Conservation (phyloP, 1,140 invertebrate genomes). For the Pomacea maculata region DNA sequence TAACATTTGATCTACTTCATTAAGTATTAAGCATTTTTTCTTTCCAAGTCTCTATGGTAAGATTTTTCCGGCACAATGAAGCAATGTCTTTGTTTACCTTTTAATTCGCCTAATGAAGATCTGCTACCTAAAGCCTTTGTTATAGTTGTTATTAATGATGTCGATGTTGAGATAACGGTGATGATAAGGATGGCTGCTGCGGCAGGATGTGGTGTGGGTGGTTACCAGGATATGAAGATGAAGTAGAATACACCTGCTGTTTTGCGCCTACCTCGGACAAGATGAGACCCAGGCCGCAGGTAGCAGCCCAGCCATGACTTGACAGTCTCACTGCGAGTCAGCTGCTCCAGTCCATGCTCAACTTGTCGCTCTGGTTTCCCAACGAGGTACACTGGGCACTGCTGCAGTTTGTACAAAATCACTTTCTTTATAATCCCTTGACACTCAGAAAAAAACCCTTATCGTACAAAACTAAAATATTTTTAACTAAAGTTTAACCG, state of each 20-base stretch:
- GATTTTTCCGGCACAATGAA: too few species aligned
- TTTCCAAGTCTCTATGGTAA: too few species aligned
- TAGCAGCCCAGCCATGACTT: conserved; percentile 40
- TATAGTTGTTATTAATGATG: background rate
- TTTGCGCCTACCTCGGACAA: conserved; percentile 42
- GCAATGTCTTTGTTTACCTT: background rate
- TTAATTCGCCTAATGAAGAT: background rate
- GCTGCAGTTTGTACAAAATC: conserved; percentile 22
- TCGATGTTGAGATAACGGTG: background rate
- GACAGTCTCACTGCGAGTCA: conserved; percentile 38
- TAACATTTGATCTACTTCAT: background rate
- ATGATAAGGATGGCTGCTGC: background rate
- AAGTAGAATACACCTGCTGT: background rate
- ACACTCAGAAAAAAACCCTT: too few species aligned
- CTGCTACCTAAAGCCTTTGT: background rate
- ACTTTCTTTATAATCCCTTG: too few species aligned
- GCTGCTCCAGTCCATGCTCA: conserved; percentile 41
- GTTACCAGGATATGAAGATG: background rate
- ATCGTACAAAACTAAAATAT: too few species aligned
- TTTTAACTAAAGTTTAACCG: too few species aligned
- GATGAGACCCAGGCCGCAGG: conserved; percentile 41
- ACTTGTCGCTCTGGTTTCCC: conserved; percentile 52
- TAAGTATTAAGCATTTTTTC: background rate
- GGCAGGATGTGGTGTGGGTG: background rate
- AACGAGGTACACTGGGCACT: conserved; percentile 31